phyloP scores from a whole-genome alignment of 2,888 invertebrate genomes.

The Microdon myrmicae region DNA sequence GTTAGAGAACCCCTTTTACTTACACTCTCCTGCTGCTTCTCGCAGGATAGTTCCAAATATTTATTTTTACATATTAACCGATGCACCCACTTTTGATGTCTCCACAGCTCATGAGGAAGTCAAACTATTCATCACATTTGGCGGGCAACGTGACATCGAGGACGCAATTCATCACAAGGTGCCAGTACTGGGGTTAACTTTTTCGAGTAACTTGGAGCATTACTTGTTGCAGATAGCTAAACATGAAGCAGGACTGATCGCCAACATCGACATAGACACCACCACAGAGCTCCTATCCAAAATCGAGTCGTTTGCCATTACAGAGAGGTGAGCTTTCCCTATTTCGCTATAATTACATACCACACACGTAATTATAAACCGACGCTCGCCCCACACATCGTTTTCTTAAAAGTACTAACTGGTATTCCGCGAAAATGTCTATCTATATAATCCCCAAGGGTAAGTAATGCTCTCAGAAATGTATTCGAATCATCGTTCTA shows the following conservation, averaged over 20 bases:
- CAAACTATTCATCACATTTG: conserved; percentile 54
- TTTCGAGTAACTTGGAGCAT: conserved; percentile 54
- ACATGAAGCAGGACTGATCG: conserved; percentile 52
- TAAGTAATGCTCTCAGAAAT: no score
- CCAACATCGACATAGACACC: conserved; percentile 54
- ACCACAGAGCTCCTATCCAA: conserved; percentile 44
- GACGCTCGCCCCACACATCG: no score
- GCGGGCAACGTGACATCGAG: conserved; percentile 56
- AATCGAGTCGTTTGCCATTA: conserved; percentile 50
- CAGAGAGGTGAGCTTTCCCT: conserved; percentile 51
- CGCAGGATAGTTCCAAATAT: no score
- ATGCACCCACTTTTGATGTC: background rate
- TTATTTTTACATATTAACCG: no score
- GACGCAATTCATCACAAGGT: conserved; percentile 56
- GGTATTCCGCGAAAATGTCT: no score
- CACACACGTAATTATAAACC: no score
- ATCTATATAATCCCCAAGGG: no score
- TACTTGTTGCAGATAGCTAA: conserved; percentile 55
- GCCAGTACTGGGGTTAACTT: conserved; percentile 55
- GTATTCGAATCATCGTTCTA: no score
- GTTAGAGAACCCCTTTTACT: no score
- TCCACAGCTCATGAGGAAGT: conserved; percentile 53
- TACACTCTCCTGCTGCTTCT: no score
- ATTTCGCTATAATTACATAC: no score
- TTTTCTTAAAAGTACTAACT: no score